Base-by-base conservation (phyloP, 2,888 invertebrate genomes). In the Pandemis corylana region DNA sequence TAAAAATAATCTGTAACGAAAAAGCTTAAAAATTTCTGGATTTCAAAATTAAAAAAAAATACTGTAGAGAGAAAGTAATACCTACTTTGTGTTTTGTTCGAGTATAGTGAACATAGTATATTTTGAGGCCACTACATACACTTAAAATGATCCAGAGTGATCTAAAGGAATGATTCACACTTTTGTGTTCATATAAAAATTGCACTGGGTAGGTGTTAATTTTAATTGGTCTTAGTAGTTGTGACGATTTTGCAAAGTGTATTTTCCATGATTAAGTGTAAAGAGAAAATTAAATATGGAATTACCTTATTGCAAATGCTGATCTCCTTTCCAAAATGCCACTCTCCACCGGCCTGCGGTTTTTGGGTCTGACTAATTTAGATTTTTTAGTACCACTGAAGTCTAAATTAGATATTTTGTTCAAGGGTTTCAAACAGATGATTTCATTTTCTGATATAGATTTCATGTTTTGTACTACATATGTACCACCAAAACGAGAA, bases 401-500 rank as follows among this genome's bases (percentile, higher is more conserved):
- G 84, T 97, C 96, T 80, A 99, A 92, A 74, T 96, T 95, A 59
- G 96, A 96, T 75, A 97, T 95, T 85, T 97, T 97, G 82, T 96
- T 96, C 71, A 98, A 92, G 2, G 98, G 97, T 88, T 98, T 98
- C 88, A 99, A 97, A 85, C 97, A 97, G 82, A 99, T 97, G 76
- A 98, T 93, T 84, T 98, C 97, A 83, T 97, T 97, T 78, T 98
- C 97, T 79, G 97, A 97, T 85, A 99, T 97, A 36, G 99, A 98
- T 91, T 99, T 99, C 96, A 99, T 96, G 87, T 99, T 98, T 88
- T 97, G 96, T 20, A 99, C 96, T 0, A 97, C 97, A 93, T 97
- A 99, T 9, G 99, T 98, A 68, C 99, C 99, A 49, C 98, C 98
- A 88, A 99, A 99, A 78, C 98, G 96, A 0, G 99, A 98, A 92